phyloP scores from a whole-genome alignment of 2,797 vertebrate species.

The Selene dorsalis region DNA sequence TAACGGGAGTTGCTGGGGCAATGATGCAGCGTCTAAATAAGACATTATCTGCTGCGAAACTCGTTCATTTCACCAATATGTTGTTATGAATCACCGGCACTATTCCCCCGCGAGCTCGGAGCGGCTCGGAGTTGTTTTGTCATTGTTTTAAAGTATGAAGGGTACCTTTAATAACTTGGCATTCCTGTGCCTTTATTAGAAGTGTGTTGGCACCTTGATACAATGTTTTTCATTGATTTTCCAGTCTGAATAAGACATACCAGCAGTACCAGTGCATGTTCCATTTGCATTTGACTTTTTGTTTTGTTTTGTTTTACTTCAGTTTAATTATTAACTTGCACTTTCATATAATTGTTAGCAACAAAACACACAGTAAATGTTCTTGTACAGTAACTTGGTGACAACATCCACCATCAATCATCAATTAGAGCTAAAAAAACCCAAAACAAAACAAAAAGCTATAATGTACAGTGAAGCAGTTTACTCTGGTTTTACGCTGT shows the following conservation, averaged over 20 bases:
- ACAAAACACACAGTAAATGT: too few relatives aligned
- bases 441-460: neutral
- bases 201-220: neutral
- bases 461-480: neutral
- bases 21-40: too few relatives aligned
- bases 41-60: too few relatives aligned
- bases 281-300: neutral
- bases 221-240: neutral
- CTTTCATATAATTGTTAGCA: neutral
- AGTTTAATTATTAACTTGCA: neutral
- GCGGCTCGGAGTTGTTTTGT: too few relatives aligned
- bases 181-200: neutral
- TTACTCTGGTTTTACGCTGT: constrained; percentile 24
- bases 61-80: too few relatives aligned
- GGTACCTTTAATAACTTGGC: too few relatives aligned
- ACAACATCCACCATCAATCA: neutral
- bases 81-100: too few relatives aligned
- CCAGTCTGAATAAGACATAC: neutral
- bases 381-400: neutral
- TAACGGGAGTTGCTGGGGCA: too few relatives aligned
- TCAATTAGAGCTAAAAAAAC: neutral
- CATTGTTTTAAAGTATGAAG: too few relatives aligned
- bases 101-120: too few relatives aligned
- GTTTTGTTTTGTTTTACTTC: fast-evolving
- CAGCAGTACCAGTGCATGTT: too few relatives aligned